These are phyloP conservation scores for Andrena praecox DNA, from an alignment of 2,888 invertebrate species.

Conservation along the genomic window DNA sequence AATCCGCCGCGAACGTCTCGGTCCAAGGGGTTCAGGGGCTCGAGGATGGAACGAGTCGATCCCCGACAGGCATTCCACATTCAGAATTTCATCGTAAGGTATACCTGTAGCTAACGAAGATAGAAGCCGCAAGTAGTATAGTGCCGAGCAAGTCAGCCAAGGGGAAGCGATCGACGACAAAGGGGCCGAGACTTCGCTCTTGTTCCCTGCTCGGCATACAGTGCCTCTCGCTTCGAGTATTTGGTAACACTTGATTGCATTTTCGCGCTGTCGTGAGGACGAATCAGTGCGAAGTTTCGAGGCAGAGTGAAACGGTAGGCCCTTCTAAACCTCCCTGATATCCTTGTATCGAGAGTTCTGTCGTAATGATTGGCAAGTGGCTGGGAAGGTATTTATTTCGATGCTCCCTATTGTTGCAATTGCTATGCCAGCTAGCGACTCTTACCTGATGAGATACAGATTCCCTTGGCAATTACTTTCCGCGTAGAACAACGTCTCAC, in stretches of 20 bases:
- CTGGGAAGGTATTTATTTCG: not conserved
- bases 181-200: not conserved
- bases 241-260: slow-evolving; percentile 6
- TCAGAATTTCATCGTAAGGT: not conserved
- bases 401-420: not conserved
- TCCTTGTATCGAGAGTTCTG: not conserved
- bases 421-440: not conserved
- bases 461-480: slow-evolving; percentile 24
- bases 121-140: slow-evolving; percentile 30
- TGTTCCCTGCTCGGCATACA: not conserved
- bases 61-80: not conserved
- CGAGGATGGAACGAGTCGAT: not conserved
- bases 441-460: slow-evolving; percentile 24
- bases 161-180: slow-evolving; percentile 3
- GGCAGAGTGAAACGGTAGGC: not conserved
- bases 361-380: not conserved
- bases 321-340: not conserved
- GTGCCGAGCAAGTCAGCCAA: slow-evolving; percentile 28
- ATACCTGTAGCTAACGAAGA: slow-evolving; percentile 21
- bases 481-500: not conserved
- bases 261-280: not conserved
- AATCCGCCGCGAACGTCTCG: not conserved
- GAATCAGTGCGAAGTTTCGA: not conserved
- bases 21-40: not conserved
- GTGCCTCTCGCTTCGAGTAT: not conserved